A percentile compares a stretch with the other conserved stretches of the same genome.
Conservation (phyloP, 1,140 invertebrate genomes). For the Drosophila grimshawi region DNA sequence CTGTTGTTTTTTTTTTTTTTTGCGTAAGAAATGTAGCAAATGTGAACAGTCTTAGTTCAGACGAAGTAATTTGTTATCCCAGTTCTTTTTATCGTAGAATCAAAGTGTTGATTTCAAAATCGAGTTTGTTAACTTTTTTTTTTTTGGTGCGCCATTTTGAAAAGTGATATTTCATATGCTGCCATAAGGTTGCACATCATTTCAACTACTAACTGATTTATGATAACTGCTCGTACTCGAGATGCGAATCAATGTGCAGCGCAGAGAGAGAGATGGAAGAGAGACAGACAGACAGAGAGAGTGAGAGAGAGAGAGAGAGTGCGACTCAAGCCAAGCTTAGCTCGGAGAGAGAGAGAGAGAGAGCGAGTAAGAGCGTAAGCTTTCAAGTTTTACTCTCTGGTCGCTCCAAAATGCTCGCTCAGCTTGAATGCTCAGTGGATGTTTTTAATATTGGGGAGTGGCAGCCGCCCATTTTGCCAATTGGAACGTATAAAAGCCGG, state of each 20-base stretch:
- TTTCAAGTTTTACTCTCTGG: conserved; percentile 6
- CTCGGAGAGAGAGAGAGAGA: neutral
- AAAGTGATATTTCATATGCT: conserved; percentile 5
- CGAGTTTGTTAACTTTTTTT: neutral
- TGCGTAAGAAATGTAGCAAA: too few relatives aligned
- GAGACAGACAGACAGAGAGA: conserved; percentile 9
- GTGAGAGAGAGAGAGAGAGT: conserved; percentile 1
- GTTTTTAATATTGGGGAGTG: conserved; percentile 44
- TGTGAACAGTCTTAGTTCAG: too few relatives aligned
- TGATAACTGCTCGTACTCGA: conserved; percentile 9
- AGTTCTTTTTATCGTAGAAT: neutral
- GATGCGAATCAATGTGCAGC: conserved; percentile 33
- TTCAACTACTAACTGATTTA: conserved; percentile 38
- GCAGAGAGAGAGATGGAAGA: conserved; percentile 11
- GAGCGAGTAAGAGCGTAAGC: conserved; percentile 18
- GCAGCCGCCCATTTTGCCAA: conserved; percentile 51
- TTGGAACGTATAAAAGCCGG: conserved; percentile 56
- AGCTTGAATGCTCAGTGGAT: conserved; percentile 28
- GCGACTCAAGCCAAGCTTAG: conserved; percentile 5
- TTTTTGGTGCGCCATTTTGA: conserved; percentile 25
- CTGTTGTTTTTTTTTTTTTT: too few relatives aligned
- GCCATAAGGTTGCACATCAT: conserved; percentile 44
- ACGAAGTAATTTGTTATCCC: too few relatives aligned
- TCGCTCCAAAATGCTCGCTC: neutral
- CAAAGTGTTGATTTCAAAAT: neutral